Evolutionary conservation across 2,113 vertebrate species (phyloP).

Genomic region (Oenanthe oenanthe): DNA sequence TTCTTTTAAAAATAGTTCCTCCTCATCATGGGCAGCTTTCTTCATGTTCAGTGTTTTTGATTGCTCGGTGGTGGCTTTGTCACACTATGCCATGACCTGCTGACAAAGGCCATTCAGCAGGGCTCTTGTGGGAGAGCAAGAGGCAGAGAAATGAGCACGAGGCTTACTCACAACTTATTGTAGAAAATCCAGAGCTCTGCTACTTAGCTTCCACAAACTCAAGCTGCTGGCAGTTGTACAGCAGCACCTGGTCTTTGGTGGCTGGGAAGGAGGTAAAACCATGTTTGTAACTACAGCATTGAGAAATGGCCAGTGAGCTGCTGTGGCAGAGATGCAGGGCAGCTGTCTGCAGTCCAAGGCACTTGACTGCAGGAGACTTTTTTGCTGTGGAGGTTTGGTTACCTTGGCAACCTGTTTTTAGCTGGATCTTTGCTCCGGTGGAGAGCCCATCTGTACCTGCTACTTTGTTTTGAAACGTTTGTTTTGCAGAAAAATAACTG

Average conservation of each 20-base stretch:
- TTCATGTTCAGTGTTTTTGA: neutral
- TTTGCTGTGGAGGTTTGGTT: conserved; percentile 55
- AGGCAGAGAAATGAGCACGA: neutral
- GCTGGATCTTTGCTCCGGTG: conserved; percentile 8
- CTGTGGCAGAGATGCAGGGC: neutral
- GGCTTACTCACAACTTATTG: neutral
- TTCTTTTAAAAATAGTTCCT: neutral
- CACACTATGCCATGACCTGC: accelerated
- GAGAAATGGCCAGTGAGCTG: neutral
- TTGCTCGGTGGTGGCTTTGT: neutral
- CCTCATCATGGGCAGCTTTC: accelerated
- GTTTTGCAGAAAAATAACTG: neutral
- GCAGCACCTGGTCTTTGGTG: neutral
- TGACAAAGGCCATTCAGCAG: neutral
- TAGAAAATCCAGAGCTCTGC: neutral
- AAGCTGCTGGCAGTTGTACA: neutral
- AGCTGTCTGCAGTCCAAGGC: conserved; percentile 26
- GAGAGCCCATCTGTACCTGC: conserved; percentile 52
- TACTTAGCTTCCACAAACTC: neutral
- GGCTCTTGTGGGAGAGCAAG: neutral
- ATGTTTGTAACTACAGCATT: neutral
- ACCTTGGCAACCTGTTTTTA: conserved; percentile 69
- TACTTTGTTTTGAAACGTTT: neutral
- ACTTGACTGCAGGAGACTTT: neutral
- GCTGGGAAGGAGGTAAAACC: neutral